A percentile compares a stretch with the other conserved stretches of the same genome.
Evolutionary conservation across 2,797 vertebrate species (phyloP).

Genomic region (Coracias cyanogaster): DNA sequence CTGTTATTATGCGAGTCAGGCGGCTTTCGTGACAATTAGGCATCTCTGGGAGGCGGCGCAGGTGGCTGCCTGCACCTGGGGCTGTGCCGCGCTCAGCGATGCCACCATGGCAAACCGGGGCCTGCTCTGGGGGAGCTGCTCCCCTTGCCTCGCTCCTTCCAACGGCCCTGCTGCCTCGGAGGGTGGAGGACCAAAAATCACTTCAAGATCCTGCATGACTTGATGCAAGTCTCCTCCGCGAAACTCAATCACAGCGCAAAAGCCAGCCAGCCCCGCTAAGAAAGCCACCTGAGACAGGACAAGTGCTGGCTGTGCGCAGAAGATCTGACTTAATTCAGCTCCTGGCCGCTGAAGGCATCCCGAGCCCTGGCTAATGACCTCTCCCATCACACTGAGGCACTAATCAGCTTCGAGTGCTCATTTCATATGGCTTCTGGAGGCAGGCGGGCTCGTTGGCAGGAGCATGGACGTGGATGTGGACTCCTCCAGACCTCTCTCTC

Average conservation of each 20-base stretch:
- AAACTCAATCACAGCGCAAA: accelerated
- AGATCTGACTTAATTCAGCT: not conserved
- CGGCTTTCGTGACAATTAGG: not conserved
- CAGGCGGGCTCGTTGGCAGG: slow-evolving; percentile 16
- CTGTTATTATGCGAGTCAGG: slow-evolving; percentile 21
- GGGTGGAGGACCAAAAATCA: accelerated
- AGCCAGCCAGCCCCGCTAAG: not conserved
- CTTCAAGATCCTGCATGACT: accelerated
- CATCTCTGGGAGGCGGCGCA: not conserved
- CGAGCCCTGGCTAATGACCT: not conserved
- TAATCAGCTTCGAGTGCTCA: slow-evolving; percentile 54
- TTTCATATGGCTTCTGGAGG: not conserved
- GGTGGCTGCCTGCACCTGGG: slow-evolving; percentile 65
- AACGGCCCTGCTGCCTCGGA: accelerated
- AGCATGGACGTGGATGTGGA: slow-evolving; percentile 34
- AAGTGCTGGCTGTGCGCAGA: accelerated
- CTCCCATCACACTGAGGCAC: not conserved
- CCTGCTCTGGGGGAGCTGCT: not conserved
- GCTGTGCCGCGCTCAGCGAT: not conserved
- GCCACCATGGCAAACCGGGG: accelerated
- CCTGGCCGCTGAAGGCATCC: not conserved
- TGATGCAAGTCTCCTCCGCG: accelerated
- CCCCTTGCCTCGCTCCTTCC: accelerated
- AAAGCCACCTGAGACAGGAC: not conserved
- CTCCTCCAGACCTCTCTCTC: slow-evolving; percentile 68